phyloP scores from a whole-genome alignment of 2,113 vertebrate species.

The Calidris pugnax region DNA sequence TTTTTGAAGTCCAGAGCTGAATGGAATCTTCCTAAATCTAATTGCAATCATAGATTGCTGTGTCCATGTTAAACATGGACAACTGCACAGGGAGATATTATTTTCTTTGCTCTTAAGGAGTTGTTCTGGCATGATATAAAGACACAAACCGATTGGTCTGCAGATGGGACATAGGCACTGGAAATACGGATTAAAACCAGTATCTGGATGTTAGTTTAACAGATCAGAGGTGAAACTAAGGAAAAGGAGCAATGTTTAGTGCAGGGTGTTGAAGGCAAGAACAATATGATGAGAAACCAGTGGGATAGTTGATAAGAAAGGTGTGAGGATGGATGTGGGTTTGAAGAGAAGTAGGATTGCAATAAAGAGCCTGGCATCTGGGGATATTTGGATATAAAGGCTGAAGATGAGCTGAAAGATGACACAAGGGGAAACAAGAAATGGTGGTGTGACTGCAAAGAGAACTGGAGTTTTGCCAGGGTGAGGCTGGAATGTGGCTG shows the following conservation, averaged over 20 bases:
- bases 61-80: not conserved
- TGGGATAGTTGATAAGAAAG: not conserved
- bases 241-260: not conserved
- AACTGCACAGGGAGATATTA: not conserved
- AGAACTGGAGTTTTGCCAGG: not conserved
- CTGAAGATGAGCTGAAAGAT: not conserved
- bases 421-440: not conserved
- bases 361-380: not conserved
- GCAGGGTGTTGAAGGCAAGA: not conserved
- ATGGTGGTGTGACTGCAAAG: not conserved
- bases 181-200: not conserved
- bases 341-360: not conserved
- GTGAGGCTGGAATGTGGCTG: not conserved
- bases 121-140: not conserved
- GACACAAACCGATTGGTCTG: not conserved
- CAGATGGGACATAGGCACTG: not conserved
- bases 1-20: not conserved
- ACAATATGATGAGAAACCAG: not conserved
- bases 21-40: not conserved
- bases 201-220: not conserved
- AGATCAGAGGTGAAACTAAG: not conserved
- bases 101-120: not conserved
- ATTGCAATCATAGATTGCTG: not conserved
- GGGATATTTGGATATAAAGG: not conserved
- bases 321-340: not conserved